A percentile compares a stretch with the other conserved stretches of the same genome.
Conservation (phyloP, 2,888 invertebrate species). For the Cephus spinipes region DNA sequence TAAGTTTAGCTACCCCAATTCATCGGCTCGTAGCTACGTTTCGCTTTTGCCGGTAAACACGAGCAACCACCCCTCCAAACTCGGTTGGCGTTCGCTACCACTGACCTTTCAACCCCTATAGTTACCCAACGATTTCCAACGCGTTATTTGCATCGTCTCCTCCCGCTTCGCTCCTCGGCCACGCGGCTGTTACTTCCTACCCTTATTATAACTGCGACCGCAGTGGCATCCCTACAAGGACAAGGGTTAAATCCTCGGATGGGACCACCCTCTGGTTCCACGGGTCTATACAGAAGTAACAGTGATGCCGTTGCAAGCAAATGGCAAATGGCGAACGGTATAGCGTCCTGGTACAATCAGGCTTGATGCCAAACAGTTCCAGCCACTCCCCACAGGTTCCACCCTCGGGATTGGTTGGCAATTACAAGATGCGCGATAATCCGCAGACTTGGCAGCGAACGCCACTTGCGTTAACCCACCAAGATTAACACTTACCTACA, state of each 20-base stretch:
- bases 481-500: conserved; percentile 66
- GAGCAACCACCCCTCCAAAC: neutral
- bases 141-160: too few relatives aligned
- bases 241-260: too few relatives aligned
- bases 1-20: conserved; percentile 29
- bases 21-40: neutral
- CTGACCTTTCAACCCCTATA: too few relatives aligned
- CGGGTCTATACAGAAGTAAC: conserved; percentile 13
- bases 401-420: conserved; percentile 65
- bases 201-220: too few relatives aligned
- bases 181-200: too few relatives aligned
- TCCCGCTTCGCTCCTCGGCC: too few relatives aligned
- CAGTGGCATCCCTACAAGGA: too few relatives aligned
- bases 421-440: conserved; percentile 67
- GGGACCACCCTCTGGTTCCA: neutral
- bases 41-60: neutral
- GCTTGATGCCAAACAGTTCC: conserved; percentile 65
- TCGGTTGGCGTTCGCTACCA: neutral
- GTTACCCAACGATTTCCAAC: too few relatives aligned
- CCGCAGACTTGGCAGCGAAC: conserved; percentile 65
- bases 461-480: conserved; percentile 62
- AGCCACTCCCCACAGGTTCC: conserved; percentile 54
- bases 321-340: conserved; percentile 29
- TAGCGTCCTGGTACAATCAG: conserved; percentile 56
- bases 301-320: conserved; percentile 24